A percentile compares a stretch with the other conserved stretches of the same genome.
These are phyloP conservation scores for Listronotus oregonensis DNA, from an alignment of 1,140 invertebrate species.

Conservation along the genomic window DNA sequence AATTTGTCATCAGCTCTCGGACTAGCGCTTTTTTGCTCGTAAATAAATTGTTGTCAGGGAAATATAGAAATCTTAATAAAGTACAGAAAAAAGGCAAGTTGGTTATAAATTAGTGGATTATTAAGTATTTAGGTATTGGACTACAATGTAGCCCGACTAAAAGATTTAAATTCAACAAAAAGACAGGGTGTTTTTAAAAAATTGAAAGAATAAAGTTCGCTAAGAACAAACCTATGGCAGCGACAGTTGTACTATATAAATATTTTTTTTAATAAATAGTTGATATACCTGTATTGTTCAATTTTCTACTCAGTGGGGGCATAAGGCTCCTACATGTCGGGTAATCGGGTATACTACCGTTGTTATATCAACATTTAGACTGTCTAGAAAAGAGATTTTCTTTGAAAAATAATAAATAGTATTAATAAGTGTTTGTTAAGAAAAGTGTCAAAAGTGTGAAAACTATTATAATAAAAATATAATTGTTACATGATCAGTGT, in stretches of 20 bases:
- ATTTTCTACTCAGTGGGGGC: slow-evolving; percentile 27
- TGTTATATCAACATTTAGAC: slow-evolving; percentile 35
- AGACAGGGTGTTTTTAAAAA: slow-evolving; percentile 28
- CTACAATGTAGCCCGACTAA: not conserved
- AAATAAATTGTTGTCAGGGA: no score
- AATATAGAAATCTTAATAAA: no score
- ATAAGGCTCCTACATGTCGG: not conserved
- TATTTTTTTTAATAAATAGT: slow-evolving; percentile 21
- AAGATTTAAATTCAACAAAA: not conserved
- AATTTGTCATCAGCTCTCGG: no score
- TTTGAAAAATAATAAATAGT: slow-evolving; percentile 23
- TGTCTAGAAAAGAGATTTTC: slow-evolving; percentile 33
- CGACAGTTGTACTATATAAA: slow-evolving; percentile 29
- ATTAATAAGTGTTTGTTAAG: slow-evolving; percentile 35
- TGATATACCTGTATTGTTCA: slow-evolving; percentile 29
- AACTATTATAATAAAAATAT: slow-evolving; percentile 28
- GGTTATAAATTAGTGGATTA: no score
- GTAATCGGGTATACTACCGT: slow-evolving; percentile 31
- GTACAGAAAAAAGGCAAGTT: no score
- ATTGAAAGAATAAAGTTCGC: slow-evolving; percentile 11
- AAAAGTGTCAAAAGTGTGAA: slow-evolving; percentile 20
- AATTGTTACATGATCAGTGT: slow-evolving; percentile 27
- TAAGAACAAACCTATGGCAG: slow-evolving; percentile 23
- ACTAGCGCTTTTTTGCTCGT: no score
- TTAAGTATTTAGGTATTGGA: not conserved